Conservation (phyloP, 2,797 vertebrate genomes). For the Neostethus bicornis region DNA sequence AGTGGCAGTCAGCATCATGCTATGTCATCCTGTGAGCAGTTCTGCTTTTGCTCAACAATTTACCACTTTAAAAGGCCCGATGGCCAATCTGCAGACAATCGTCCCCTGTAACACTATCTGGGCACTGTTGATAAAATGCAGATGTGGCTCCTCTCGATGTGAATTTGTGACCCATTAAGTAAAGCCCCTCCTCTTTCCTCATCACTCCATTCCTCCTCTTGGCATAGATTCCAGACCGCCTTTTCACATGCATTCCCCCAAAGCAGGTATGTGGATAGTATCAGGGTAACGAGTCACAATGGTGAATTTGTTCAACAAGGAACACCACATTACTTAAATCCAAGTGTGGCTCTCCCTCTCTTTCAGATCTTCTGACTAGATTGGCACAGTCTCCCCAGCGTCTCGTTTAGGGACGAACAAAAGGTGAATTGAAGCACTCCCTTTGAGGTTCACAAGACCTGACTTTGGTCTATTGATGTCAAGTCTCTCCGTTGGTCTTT, state of each 20-base stretch:
- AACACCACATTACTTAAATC: slow-evolving; percentile 75
- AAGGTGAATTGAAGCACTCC: slow-evolving; percentile 76
- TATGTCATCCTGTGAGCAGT: slow-evolving; percentile 77
- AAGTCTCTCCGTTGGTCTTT: slow-evolving; percentile 54
- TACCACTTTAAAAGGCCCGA: slow-evolving; percentile 90
- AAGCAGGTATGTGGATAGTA: slow-evolving; percentile 81
- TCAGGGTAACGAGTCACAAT: slow-evolving; percentile 77
- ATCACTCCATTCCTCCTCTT: slow-evolving; percentile 67
- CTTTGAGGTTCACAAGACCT: slow-evolving; percentile 74
- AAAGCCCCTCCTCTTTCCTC: slow-evolving; percentile 68
- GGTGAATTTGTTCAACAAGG: slow-evolving; percentile 81
- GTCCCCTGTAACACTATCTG: slow-evolving; percentile 96
- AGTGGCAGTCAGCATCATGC: slow-evolving; percentile 56
- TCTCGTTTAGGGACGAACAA: slow-evolving; percentile 75
- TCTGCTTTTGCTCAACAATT: slow-evolving; percentile 94
- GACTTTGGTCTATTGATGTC: slow-evolving; percentile 67
- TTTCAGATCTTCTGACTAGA: slow-evolving; percentile 74
- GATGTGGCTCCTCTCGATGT: slow-evolving; percentile 93
- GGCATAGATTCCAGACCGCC: slow-evolving; percentile 65
- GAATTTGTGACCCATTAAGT: slow-evolving; percentile 89
- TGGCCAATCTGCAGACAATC: slow-evolving; percentile 96
- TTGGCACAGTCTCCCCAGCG: slow-evolving; percentile 72
- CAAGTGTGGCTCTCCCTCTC: slow-evolving; percentile 73
- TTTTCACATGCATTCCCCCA: slow-evolving; percentile 74
- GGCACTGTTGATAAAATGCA: slow-evolving; percentile 97